Conservation (phyloP, 2,797 vertebrate species). For the Lindbergichthys nudifrons region DNA sequence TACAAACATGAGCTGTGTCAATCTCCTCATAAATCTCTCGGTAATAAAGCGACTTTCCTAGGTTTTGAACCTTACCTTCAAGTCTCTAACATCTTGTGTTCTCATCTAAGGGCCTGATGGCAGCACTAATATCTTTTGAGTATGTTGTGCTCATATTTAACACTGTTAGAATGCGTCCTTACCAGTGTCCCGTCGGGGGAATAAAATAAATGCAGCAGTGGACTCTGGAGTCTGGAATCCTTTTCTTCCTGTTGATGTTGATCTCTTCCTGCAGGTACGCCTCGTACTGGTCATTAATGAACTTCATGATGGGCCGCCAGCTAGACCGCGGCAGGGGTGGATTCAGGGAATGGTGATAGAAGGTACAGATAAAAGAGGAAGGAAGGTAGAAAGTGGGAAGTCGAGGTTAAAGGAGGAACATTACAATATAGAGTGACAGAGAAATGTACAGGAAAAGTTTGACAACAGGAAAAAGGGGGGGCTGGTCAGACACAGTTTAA, state of each 20-base stretch:
- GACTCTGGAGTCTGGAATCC: conserved; percentile 92
- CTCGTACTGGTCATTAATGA: conserved; percentile 96
- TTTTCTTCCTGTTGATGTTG: conserved; percentile 93
- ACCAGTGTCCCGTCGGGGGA: conserved; percentile 95
- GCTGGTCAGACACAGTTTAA: conserved; percentile 21
- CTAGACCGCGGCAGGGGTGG: conserved; percentile 66
- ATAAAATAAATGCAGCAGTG: conserved; percentile 98
- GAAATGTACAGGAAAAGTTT: conserved; percentile 16
- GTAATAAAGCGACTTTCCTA: background rate
- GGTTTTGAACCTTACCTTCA: background rate
- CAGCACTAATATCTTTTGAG: background rate
- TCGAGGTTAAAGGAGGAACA: conserved; percentile 16
- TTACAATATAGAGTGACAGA: conserved; percentile 11
- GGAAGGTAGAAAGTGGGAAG: background rate
- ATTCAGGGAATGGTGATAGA: background rate
- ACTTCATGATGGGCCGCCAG: conserved; percentile 97
- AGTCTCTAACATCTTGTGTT: background rate
- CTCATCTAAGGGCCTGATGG: background rate
- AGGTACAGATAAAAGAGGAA: background rate
- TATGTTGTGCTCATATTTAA: conserved; percentile 1
- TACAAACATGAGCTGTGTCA: background rate
- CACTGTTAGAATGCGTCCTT: conserved; percentile 43
- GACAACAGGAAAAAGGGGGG: conserved; percentile 19
- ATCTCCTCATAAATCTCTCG: background rate
- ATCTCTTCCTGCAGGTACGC: conserved; percentile 95